Conservation (phyloP, 1,140 invertebrate species). For the Maniola jurtina region DNA sequence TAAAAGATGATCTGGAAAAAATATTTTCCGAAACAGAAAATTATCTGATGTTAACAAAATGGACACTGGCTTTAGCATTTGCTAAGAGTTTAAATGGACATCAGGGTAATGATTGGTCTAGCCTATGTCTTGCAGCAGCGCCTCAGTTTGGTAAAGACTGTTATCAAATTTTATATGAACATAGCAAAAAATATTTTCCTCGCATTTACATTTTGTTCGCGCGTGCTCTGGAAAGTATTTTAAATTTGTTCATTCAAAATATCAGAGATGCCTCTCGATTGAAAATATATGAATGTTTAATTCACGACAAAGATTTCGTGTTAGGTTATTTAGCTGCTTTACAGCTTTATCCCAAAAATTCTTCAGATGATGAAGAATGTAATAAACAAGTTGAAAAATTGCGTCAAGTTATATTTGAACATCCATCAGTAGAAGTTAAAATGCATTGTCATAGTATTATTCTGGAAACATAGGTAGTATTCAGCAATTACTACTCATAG, state of each 20-base stretch:
- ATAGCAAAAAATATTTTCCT: constrained; percentile 43
- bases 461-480: not conserved
- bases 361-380: constrained; percentile 15
- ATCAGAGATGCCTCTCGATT: constrained; percentile 26
- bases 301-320: constrained; percentile 33
- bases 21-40: constrained; percentile 40
- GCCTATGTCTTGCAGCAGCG: constrained; percentile 30
- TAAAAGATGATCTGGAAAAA: constrained; percentile 41
- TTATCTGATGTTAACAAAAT: constrained; percentile 46
- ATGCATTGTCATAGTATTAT: constrained; percentile 48
- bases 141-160: constrained; percentile 39
- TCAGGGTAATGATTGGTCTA: constrained; percentile 35
- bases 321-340: constrained; percentile 41
- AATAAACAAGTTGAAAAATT: constrained; percentile 31
- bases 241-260: constrained; percentile 27
- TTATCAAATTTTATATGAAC: constrained; percentile 40
- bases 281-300: constrained; percentile 21
- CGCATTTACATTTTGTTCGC: constrained; percentile 39
- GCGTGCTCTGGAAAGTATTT: not conserved
- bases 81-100: constrained; percentile 30
- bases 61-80: constrained; percentile 42
- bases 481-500: not conserved
- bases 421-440: constrained; percentile 49
- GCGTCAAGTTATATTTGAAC: constrained; percentile 29
- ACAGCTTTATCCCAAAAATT: constrained; percentile 26